Percentiles rank a stretch among this genome's conserved stretches.
phyloP scores from a whole-genome alignment of 2,888 invertebrate genomes.

The Syritta pipiens region DNA sequence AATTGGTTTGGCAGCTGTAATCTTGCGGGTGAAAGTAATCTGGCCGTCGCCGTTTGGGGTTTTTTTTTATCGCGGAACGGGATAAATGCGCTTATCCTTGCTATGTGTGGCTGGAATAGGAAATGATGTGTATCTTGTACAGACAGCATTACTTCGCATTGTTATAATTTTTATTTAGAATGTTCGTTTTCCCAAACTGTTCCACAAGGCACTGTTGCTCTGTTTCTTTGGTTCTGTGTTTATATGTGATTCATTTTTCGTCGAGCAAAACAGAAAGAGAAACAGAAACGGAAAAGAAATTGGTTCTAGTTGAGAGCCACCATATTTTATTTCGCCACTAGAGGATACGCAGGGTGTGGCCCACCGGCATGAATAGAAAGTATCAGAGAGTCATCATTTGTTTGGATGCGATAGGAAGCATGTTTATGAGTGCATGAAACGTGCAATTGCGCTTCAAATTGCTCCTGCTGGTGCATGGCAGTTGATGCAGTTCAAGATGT shows the following conservation, averaged over 20 bases:
- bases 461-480: no score
- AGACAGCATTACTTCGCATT: background rate
- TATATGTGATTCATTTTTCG: background rate
- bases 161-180: constrained; percentile 32
- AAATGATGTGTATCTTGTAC: constrained; percentile 14
- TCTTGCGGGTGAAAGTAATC: constrained; percentile 24
- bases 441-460: background rate
- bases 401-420: background rate
- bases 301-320: background rate
- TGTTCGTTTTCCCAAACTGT: constrained; percentile 10
- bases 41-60: background rate
- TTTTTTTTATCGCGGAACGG: background rate
- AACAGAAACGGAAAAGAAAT: no score
- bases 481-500: no score
- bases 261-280: no score
- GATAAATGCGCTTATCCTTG: constrained; percentile 7
- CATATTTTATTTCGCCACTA: constrained; percentile 8
- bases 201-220: constrained; percentile 9
- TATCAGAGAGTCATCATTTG: constrained; percentile 5
- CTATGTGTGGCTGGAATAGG: constrained; percentile 18
- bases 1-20: constrained; percentile 8
- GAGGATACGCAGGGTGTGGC: background rate
- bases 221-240: background rate
- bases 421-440: background rate
- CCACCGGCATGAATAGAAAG: background rate